A percentile compares a stretch with the other conserved stretches of the same genome.
phyloP scores from a whole-genome alignment of 2,797 vertebrate species.

The Okamejei kenojei region DNA sequence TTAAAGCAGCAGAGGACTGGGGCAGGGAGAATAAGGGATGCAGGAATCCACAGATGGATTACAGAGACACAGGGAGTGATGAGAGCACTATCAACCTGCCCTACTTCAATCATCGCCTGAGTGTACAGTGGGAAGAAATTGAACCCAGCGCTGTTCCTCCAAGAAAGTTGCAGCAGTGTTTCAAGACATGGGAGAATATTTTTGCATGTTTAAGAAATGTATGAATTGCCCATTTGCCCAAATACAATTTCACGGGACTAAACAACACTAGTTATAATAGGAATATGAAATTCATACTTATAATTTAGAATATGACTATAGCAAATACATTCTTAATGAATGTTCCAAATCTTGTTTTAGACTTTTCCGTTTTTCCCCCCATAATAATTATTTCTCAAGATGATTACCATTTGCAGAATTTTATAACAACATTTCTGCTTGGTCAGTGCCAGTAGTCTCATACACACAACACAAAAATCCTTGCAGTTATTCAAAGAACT shows the following conservation, averaged over 20 bases:
- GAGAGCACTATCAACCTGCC: not conserved
- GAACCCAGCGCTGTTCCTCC: not conserved
- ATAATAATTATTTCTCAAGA: not conserved
- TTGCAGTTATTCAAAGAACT: not conserved
- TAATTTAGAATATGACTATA: not conserved
- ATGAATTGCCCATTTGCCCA: not conserved
- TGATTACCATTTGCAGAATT: not conserved
- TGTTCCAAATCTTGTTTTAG: conserved; percentile 18
- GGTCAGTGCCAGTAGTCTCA: not conserved
- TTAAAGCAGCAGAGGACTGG: no score
- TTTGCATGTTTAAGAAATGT: not conserved
- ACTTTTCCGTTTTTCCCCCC: not conserved
- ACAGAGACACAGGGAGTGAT: not conserved
- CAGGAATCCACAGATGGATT: no score
- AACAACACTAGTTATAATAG: not conserved
- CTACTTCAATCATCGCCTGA: not conserved
- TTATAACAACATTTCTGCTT: not conserved
- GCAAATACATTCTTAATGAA: not conserved
- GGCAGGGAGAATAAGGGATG: no score
- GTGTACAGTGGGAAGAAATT: not conserved
- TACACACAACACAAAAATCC: not conserved
- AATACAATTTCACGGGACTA: not conserved
- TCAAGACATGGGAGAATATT: not conserved
- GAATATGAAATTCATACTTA: not conserved
- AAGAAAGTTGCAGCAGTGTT: not conserved